These are phyloP conservation scores for Riparia riparia DNA, from an alignment of 2,113 vertebrate genomes.

Conservation along the genomic window DNA sequence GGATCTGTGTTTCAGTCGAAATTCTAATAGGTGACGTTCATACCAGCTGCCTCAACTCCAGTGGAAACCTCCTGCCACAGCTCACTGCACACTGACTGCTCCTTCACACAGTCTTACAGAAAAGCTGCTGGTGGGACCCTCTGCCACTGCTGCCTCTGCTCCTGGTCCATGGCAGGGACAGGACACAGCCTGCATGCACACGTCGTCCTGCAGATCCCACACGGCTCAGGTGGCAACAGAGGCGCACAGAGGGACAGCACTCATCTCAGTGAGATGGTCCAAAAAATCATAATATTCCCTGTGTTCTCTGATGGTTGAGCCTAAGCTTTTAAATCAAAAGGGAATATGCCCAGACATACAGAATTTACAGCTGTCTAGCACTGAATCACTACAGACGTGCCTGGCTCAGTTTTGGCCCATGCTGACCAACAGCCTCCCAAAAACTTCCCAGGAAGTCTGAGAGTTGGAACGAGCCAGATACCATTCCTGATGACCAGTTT, in stretches of 20 bases:
- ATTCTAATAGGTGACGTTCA: not conserved
- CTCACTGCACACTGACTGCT: not conserved
- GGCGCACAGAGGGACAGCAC: not conserved
- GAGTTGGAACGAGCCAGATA: not conserved
- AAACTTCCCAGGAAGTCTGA: not conserved
- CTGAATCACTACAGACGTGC: not conserved
- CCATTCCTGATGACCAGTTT: not conserved
- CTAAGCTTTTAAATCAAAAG: not conserved
- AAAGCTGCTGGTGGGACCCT: not conserved
- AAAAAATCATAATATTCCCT: not conserved
- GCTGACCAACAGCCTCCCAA: not conserved
- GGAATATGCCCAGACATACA: not conserved
- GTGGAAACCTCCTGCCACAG: not conserved
- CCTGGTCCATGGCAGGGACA: rapidly evolving
- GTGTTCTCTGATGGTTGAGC: not conserved
- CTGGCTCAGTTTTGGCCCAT: not conserved
- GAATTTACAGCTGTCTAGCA: not conserved
- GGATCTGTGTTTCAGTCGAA: not conserved
- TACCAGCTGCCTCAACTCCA: not conserved
- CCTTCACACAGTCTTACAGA: not conserved
- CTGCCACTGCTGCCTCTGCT: not conserved
- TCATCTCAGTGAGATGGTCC: not conserved
- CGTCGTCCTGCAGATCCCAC: not conserved
- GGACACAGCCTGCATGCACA: not conserved
- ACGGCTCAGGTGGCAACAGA: rapidly evolving